Evolutionary conservation across 1,140 invertebrate species (phyloP).

Genomic region (Bombus sibiricus): DNA sequence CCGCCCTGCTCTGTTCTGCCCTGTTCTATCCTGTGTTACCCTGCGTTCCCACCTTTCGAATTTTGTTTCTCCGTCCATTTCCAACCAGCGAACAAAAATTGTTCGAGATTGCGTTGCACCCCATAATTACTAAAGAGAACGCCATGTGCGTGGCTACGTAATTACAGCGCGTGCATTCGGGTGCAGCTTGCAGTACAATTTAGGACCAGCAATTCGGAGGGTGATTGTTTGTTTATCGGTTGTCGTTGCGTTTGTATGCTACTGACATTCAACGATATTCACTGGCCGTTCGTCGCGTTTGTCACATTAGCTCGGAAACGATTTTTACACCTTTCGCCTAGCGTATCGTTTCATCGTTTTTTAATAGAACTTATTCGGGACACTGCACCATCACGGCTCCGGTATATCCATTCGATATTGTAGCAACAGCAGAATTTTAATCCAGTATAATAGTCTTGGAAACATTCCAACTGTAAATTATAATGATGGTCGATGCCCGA

Average conservation of each 20-base stretch:
- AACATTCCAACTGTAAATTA: not conserved
- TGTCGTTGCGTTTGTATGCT: conserved; percentile 37
- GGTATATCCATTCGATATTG: too few relatives aligned
- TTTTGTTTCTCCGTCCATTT: not conserved
- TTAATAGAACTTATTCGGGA: too few relatives aligned
- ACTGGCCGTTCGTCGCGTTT: not conserved
- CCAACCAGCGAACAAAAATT: conserved; percentile 45
- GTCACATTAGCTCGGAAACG: not conserved
- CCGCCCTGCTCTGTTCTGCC: not conserved
- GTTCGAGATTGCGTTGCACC: conserved; percentile 46
- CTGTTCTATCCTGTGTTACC: not conserved
- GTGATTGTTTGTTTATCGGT: conserved; percentile 58
- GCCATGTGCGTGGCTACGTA: conserved; percentile 31
- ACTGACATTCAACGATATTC: conserved; percentile 41
- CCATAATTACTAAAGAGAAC: conserved; percentile 57
- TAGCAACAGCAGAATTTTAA: not conserved
- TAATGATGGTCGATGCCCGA: not conserved
- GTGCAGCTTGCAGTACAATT: conserved; percentile 52
- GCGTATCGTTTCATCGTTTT: not conserved
- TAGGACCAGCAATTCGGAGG: conserved; percentile 40
- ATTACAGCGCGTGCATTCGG: conserved; percentile 52
- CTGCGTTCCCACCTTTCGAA: not conserved
- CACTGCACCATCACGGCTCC: too few relatives aligned
- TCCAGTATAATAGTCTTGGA: not conserved
- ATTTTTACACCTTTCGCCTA: not conserved